Base-by-base conservation (phyloP, 1,140 invertebrate genomes). In the Calephelis nemesis region DNA sequence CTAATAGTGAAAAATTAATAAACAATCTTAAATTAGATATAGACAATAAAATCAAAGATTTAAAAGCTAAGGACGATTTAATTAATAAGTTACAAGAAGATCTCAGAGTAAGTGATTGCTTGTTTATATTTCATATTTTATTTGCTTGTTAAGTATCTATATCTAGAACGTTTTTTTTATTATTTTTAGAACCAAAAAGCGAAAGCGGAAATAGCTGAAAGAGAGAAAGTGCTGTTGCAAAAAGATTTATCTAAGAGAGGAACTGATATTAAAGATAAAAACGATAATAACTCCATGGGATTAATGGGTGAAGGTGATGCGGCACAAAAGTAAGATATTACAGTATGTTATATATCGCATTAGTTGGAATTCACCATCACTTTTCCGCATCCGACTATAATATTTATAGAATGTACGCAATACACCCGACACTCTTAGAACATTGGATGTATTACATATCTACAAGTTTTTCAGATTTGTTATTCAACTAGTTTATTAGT, bases 61-160 rank as follows among this genome's bases (percentile, higher is more conserved):
- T 88, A 62, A 77, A 84, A 63, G 62, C 67, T 19, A 84, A 81
- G 73, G 78, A 84, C 15, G 79, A 88, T 39, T 70, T 81, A 65
- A 81, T 92, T 62, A 62, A 65, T 9, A 85, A 80, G 71, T 75
- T 93, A 66, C 79, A 87, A 75, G 85, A 89, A 70, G 86, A 92
- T 68, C 71, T 92, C 10, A 92, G 88, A 82, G 88, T 92, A 85
- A 75, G 58, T 70, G 0, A 13, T 40, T 40, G 62, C 8, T 10
- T 7, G 11, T 47, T 2, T 48, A 63, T 54, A 13, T 50, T 5
- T 42, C 5, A 65, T 47, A 12, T 60, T 19, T 5, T 54, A 13
- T 19, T 12, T 47, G 15, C 15, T 39, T n/a, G 12, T 50, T 50
- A n/a, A n/a, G n/a, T n/a, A n/a, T 50, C 12, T 50, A 13, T n/a